These are phyloP conservation scores for Ptychoptera albimana DNA, from an alignment of 2,888 invertebrate species.

Conservation along the genomic window DNA sequence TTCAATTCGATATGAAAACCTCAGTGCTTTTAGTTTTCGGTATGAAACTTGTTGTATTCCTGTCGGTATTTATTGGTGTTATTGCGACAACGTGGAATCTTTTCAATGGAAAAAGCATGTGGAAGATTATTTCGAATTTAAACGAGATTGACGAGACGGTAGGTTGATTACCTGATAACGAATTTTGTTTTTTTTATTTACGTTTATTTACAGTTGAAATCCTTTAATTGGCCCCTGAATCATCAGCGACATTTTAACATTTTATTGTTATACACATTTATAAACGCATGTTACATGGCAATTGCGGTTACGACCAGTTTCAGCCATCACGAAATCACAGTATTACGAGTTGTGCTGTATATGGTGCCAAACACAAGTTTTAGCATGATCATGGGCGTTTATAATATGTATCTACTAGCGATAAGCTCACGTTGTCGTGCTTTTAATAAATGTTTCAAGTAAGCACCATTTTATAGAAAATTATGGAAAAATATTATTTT, in stretches of 20 bases:
- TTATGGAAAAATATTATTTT: not conserved
- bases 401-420: no score
- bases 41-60: not conserved
- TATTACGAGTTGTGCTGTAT: no score
- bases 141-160: not conserved
- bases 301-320: no score
- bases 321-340: no score
- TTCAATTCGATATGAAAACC: not conserved
- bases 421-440: not conserved
- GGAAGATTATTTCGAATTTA: not conserved
- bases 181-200: no score
- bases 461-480: not conserved
- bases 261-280: no score
- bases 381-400: no score
- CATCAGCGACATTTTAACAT: no score
- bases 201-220: no score
- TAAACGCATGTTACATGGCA: no score
- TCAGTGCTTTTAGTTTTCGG: not conserved
- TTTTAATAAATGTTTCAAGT: not conserved
- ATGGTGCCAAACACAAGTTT: no score
- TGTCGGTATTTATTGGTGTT: not conserved
- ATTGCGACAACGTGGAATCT: not conserved
- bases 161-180: not conserved
- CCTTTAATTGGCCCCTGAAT: no score
- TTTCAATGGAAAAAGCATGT: not conserved